These are phyloP conservation scores for Drosophila ambigua DNA, from an alignment of 1,140 invertebrate species.

Conservation along the genomic window DNA sequence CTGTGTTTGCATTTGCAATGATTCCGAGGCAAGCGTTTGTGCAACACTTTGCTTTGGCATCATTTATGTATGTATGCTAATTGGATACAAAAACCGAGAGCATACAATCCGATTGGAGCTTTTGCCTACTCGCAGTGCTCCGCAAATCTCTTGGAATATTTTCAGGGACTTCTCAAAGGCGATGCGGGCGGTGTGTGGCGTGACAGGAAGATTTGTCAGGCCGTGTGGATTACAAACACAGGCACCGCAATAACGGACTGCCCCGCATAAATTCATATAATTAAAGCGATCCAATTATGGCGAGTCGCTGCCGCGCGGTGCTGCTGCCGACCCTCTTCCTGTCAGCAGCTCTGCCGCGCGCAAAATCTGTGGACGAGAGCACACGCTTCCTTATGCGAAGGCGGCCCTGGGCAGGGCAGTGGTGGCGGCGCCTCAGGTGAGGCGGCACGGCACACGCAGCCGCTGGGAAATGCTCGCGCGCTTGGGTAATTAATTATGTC, in stretches of 20 bases:
- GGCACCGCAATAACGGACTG: conserved; percentile 11
- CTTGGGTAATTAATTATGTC: conserved; percentile 78
- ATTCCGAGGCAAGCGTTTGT: no score
- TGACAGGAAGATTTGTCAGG: not conserved
- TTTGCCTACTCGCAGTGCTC: not conserved
- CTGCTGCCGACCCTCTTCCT: conserved; percentile 45
- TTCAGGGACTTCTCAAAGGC: not conserved
- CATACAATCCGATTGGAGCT: not conserved
- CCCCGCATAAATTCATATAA: conserved; percentile 66
- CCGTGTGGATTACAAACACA: conserved; percentile 19
- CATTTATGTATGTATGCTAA: conserved; percentile 35
- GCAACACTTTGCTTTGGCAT: conserved; percentile 15
- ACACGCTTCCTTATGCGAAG: conserved; percentile 34
- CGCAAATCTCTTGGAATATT: not conserved
- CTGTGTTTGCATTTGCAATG: conserved; percentile 20
- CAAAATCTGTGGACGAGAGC: conserved; percentile 21
- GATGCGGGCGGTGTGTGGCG: not conserved
- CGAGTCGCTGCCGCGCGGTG: conserved; percentile 24
- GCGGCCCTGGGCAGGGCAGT: not conserved
- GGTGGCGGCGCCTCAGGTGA: conserved; percentile 45
- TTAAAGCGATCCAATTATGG: conserved; percentile 76
- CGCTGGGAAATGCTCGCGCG: conserved; percentile 52
- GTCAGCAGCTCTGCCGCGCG: conserved; percentile 59
- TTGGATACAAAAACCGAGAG: conserved; percentile 35
- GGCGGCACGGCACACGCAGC: conserved; percentile 43